Percentiles rank a stretch among this genome's conserved stretches.
Evolutionary conservation across 1,140 invertebrate species (phyloP).

Genomic region (Hylaeus volcanicus): DNA sequence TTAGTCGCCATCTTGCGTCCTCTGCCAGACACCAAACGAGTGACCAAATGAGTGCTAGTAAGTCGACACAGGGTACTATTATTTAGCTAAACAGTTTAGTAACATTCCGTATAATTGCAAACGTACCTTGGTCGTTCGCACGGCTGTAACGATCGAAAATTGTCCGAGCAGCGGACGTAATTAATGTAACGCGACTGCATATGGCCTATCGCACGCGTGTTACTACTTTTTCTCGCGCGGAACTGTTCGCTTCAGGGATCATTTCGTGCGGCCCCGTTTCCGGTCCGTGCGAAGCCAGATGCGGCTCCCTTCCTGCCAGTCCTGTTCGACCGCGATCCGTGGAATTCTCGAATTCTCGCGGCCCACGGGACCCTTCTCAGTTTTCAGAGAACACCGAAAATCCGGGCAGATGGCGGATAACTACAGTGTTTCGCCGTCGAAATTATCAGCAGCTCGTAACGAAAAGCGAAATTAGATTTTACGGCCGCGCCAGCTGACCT

Average conservation of each 20-base stretch:
- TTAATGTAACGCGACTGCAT: conserved; percentile 12
- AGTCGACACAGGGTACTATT: no score
- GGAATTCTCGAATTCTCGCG: conserved; percentile 40
- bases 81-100: neutral
- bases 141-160: neutral
- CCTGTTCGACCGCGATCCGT: conserved; percentile 8
- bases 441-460: conserved; percentile 50
- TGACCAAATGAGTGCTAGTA: no score
- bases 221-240: conserved; percentile 28
- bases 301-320: conserved; percentile 21
- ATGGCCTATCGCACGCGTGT: conserved; percentile 23
- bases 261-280: conserved; percentile 37
- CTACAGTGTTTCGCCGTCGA: neutral
- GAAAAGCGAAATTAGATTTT: conserved; percentile 36
- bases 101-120: neutral
- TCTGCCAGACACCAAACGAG: no score
- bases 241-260: conserved; percentile 24
- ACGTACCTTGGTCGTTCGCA: neutral
- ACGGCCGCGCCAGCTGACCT: conserved; percentile 5
- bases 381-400: conserved; percentile 45
- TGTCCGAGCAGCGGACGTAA: neutral
- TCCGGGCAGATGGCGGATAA: conserved; percentile 39
- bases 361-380: conserved; percentile 27
- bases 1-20: no score
- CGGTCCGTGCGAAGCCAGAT: conserved; percentile 37